Evolutionary conservation across 2,113 vertebrate species (phyloP).

Genomic region (Notiomystis cincta): DNA sequence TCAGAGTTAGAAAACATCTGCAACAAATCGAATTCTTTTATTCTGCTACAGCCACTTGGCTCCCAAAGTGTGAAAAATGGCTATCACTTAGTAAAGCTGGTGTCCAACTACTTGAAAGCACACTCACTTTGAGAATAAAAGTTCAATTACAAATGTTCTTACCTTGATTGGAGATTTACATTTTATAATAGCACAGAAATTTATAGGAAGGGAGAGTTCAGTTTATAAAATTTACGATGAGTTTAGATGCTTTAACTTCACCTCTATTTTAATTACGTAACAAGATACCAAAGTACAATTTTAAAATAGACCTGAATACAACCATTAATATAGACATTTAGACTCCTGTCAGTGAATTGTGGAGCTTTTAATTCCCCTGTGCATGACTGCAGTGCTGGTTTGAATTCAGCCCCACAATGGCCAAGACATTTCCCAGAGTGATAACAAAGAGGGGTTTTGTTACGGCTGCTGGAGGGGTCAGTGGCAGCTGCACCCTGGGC

Average conservation of each 20-base stretch:
- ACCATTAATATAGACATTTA: not conserved
- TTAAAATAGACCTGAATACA: not conserved
- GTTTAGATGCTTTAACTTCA: not conserved
- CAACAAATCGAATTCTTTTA: constrained; percentile 22
- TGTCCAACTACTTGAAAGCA: constrained; percentile 7
- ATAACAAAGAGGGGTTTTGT: constrained; percentile 67
- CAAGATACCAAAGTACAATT: not conserved
- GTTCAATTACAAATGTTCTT: not conserved
- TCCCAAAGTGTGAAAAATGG: constrained; percentile 35
- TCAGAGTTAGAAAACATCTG: constrained; percentile 34
- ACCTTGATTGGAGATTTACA: not conserved
- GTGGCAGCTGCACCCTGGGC: constrained; percentile 50
- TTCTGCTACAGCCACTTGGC: constrained; percentile 8
- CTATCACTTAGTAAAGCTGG: not conserved
- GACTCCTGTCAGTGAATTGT: not conserved
- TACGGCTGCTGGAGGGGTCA: constrained; percentile 13
- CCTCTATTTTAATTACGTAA: not conserved
- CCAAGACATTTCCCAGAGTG: constrained; percentile 55
- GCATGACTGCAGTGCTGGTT: constrained; percentile 29
- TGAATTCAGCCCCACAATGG: constrained; percentile 51
- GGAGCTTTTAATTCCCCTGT: constrained; percentile 15
- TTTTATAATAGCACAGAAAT: not conserved
- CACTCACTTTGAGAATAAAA: not conserved
- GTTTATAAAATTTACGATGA: not conserved
- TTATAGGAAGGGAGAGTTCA: not conserved